Conservation (phyloP, 2,113 vertebrate genomes). For the Sylvilagus bachmani region DNA sequence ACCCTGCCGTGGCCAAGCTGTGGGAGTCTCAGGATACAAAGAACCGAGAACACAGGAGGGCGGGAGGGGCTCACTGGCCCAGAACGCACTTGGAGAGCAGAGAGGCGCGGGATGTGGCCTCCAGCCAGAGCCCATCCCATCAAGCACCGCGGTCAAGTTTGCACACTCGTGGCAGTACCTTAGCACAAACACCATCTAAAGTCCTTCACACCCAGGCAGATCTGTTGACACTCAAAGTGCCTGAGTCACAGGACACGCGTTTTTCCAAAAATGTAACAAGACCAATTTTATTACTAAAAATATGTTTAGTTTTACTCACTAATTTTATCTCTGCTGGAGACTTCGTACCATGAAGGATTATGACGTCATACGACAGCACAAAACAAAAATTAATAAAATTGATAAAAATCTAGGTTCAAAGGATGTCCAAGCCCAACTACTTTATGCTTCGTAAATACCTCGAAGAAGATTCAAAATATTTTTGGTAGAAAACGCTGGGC, state of each 20-base stretch:
- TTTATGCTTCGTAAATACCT: constrained; percentile 2
- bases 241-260: neutral
- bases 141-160: no score
- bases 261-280: neutral
- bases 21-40: neutral
- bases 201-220: neutral
- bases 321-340: neutral
- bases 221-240: neutral
- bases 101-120: neutral
- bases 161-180: neutral
- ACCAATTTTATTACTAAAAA: neutral
- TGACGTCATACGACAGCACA: neutral
- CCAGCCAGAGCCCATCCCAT: neutral
- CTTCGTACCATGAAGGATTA: neutral
- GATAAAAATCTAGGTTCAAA: neutral
- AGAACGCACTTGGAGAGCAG: neutral
- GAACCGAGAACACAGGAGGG: neutral
- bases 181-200: neutral
- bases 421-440: neutral
- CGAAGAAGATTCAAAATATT: neutral
- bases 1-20: neutral
- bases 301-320: neutral
- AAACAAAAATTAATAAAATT: constrained; percentile 46
- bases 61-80: neutral
- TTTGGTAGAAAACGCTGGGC: constrained; percentile 37